Evolutionary conservation across 2,888 invertebrate species (phyloP).

Genomic region (Allacma fusca): DNA sequence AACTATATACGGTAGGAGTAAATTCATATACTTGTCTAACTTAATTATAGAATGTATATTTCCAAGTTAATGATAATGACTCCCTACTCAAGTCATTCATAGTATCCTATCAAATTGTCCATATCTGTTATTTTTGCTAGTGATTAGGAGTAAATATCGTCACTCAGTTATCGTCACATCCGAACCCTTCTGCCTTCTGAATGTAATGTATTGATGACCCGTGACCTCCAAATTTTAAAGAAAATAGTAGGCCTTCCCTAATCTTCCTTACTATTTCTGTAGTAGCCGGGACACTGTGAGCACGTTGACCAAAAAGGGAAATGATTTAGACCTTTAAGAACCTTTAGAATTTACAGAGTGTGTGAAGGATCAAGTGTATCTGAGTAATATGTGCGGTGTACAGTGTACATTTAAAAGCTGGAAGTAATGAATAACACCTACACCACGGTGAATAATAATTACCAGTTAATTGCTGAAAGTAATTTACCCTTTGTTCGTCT

Average conservation of each 20-base stretch:
- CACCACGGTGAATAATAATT: conserved; percentile 12
- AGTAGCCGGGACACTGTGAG: neutral
- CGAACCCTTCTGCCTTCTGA: neutral
- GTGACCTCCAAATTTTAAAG: neutral
- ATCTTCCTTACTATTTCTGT: neutral
- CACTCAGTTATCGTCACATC: neutral
- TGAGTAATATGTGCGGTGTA: too few relatives aligned
- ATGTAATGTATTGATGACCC: neutral
- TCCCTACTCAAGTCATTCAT: too few relatives aligned
- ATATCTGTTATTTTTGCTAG: too few relatives aligned
- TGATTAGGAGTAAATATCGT: neutral
- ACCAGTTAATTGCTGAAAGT: neutral
- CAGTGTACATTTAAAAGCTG: too few relatives aligned
- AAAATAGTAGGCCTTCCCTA: neutral
- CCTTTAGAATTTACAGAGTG: too few relatives aligned
- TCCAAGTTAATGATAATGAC: too few relatives aligned
- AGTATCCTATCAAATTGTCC: too few relatives aligned
- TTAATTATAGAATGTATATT: too few relatives aligned
- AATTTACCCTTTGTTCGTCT: conserved; percentile 3
- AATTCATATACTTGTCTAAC: too few relatives aligned
- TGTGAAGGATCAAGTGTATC: too few relatives aligned
- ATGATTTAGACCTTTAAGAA: too few relatives aligned
- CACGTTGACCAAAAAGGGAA: neutral
- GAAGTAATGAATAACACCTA: conserved; percentile 4
- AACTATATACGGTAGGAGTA: too few relatives aligned